Evolutionary conservation across 2,888 invertebrate species (phyloP).

Genomic region (Pandemis corylana): DNA sequence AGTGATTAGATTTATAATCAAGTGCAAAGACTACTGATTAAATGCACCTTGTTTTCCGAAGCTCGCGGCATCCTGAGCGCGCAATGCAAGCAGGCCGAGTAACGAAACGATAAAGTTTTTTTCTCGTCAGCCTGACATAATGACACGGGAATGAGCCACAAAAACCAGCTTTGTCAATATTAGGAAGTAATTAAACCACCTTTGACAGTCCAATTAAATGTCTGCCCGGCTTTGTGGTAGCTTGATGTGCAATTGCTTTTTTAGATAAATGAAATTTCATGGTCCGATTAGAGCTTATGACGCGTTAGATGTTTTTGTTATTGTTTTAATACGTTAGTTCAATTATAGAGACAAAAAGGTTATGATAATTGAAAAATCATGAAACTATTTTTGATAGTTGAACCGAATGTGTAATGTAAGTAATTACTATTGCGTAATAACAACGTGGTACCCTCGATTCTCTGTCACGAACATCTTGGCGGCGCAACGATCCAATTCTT

Average conservation of each 20-base stretch:
- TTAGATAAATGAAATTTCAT: constrained; percentile 40
- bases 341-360: neutral
- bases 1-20: no score
- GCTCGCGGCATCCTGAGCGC: neutral
- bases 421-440: constrained; percentile 34
- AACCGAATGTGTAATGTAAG: constrained; percentile 22
- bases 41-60: neutral
- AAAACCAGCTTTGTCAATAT: constrained; percentile 75
- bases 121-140: constrained; percentile 53
- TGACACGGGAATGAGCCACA: constrained; percentile 57
- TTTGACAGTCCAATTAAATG: constrained; percentile 72
- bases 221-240: constrained; percentile 58
- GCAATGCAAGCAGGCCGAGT: constrained; percentile 5
- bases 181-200: constrained; percentile 79
- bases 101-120: constrained; percentile 50
- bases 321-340: constrained; percentile 6
- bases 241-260: constrained; percentile 41
- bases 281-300: constrained; percentile 28
- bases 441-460: constrained; percentile 14
- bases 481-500: constrained; percentile 23
- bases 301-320: constrained; percentile 22
- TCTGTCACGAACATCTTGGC: constrained; percentile 25
- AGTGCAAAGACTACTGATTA: neutral
- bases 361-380: neutral
- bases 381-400: neutral